Evolutionary conservation across 2,797 vertebrate species (phyloP), one percentile per base, ranked within the genome.

Genomic region (Syncerus caffer): DNA sequence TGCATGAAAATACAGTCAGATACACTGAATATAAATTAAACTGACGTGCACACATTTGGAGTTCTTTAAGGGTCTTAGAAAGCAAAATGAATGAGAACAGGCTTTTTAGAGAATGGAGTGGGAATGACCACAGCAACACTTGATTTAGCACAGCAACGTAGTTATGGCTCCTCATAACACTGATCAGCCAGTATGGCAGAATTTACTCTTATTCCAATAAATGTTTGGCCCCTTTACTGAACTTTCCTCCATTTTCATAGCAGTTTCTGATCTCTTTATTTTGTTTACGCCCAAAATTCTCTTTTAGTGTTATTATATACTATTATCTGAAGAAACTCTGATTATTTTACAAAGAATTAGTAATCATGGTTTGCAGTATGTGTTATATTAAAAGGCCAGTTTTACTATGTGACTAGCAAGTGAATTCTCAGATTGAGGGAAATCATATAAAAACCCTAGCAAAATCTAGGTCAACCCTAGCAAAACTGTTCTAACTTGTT

Each of bases 261-360:
- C 25, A 94, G 47, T 94, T 94, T 86, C 74, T 97, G 97, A 91
- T 96, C 23, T 95, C 83, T 95, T 96, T 96, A 90, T 95, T 93
- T 88, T 96, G 85, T 96, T 97, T 88, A 90, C 21, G 93, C 45
- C 64, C 67, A 57, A 80, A 96, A 80, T 38, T 90, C 64, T 74
- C 38, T 85, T 94, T 96, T 94, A 93, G 90, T 90, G 50, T 23
- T 58, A 93, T 91, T 96, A 90, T 55, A 94, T 80, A 79, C 78
- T 93, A 93, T 96, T 95, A 95, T 89, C 89, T 85, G 17, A 90
- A 96, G 64, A 96, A 27, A 88, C 34, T 95, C 83, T 90, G 74
- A 88, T 90, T 96, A 92, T 93, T 97, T 97, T 97, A 50, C 71
- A 88, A 89, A 97, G 74, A 95, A 97, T 95, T 95, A 97, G 58